Evolutionary conservation across 2,888 invertebrate species (phyloP), one percentile per base, ranked within the genome.

Genomic region (Sabatieria punctata): DNA sequence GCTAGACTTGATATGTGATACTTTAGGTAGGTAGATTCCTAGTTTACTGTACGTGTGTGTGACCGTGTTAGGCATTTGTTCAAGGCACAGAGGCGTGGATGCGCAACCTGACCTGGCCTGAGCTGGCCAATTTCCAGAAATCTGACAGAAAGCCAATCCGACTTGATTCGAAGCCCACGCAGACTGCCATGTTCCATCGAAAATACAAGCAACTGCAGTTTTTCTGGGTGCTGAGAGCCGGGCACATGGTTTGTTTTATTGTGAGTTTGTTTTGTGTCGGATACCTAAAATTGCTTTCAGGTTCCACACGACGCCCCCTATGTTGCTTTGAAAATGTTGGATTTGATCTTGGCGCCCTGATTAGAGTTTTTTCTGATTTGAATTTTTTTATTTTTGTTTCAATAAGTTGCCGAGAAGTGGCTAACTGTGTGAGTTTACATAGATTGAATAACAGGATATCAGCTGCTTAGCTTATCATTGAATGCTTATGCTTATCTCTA

Each of bases 1-100:
- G 59, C 71, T 85, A 51, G 85, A 86, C 66, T 73, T 85, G 19
- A 84, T 85, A 58, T 82, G 82, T 51, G 78, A 80, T 57, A 82
- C 83, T 18, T 76, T 80, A 53, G 85, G 84, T 76, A 41, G 21
- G 26, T 40, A 23, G 23, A 19, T 15, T 15, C 1, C 39, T 26
- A 11, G 42, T n/a, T 40, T 35, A 39, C 45, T 33, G 43, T 24
- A 37, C 26, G n/a, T 4, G n/a, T n/a, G n/a, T n/a, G n/a, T n/a
- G n/a, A n/a, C n/a, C n/a, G n/a, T n/a, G n/a, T 37, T 15, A 26
- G 6, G 15, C 41, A 19, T 6, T 1, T 41, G 33, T 40, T 52
- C 2, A 57, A 79, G 80, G 80, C 19, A 80, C 80, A 47, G 72
- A 79, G 25, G 68, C 74, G 27, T 86, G 85, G 84, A 76, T 84